Evolutionary conservation across 2,888 invertebrate genomes (phyloP), one percentile per base, ranked within the genome.

Genomic region (Crocallis elinguaria): DNA sequence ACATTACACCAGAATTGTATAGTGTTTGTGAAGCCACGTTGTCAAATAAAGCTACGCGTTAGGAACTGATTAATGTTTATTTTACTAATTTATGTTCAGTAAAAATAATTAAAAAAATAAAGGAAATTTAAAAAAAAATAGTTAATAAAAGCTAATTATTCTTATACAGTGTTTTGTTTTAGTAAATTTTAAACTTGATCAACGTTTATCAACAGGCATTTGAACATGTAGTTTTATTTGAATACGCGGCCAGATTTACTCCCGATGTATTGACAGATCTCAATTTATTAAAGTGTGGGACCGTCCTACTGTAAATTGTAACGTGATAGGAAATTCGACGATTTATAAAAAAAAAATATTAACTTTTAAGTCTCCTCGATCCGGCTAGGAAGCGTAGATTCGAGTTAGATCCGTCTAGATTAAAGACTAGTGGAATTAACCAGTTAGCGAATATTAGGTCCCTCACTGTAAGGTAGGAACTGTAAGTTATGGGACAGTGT

Each of bases 251-350:
- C 8, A 33, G n/a, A 25, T 19, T 19, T 38, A 38, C 41, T 37
- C 42, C 32, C 11, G n/a, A 71, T 66, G 71, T 74, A 74, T 67
- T 71, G 79, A 79, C 80, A 86, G 89, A 90, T 91, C 89, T 91
- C 89, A 89, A 78, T 73, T 78, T 32, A 77, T 80, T 80, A 78
- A 86, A 80, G 86, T 86, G 86, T 86, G 89, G 90, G 90, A 89
- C 90, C 90, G 90, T 90, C 90, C 90, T 89, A 79, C 79, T 88
- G 83, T 88, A 82, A 76, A 82, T 79, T 82, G 63, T 82, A 82
- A 82, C 72, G 82, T 84, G 82, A 84, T 88, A 88, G 84, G 63
- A 42, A 79, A 83, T 79, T 82, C 71, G 78, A 84, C 71, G 78
- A 77, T 74, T 75, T 78, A 81, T 77, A 74, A 75, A 57, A 53